Evolutionary conservation across 30 jellyfish, hydroid and myxozoan species (phyloP).

Genomic region (Morbakka virulenta): DNA sequence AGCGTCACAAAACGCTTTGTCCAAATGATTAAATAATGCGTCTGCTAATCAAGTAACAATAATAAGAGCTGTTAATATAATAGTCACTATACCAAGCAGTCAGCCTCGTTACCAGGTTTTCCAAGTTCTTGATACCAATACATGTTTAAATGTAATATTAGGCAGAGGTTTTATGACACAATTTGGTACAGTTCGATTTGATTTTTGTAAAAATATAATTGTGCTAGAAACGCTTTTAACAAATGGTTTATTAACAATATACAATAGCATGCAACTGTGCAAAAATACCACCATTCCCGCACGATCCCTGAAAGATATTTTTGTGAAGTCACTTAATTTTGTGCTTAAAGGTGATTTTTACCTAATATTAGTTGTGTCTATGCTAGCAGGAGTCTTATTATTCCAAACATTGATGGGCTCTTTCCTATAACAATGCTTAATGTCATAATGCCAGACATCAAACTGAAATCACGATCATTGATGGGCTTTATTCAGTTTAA

Average conservation of each 20-base stretch:
- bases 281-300: conserved; percentile 31
- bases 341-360: conserved; percentile 2
- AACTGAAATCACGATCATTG: too few species aligned
- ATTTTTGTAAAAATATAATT: not conserved
- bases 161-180: not conserved
- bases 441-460: conserved; percentile 9
- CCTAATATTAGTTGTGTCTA: conserved; percentile 1
- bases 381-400: conserved; percentile 5
- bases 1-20: too few species aligned
- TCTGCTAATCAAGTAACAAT: too few species aligned
- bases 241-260: conserved; percentile 4
- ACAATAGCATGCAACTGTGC: not conserved
- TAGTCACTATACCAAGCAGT: too few species aligned
- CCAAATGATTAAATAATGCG: too few species aligned
- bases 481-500: conserved; percentile 26
- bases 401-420: conserved; percentile 40
- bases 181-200: not conserved
- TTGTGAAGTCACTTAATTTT: conserved; percentile 16
- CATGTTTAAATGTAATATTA: too few species aligned
- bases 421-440: conserved; percentile 15
- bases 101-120: too few species aligned
- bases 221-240: not conserved
- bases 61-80: too few species aligned
- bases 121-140: too few species aligned
- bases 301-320: conserved; percentile 18